phyloP scores from a whole-genome alignment of 2,113 vertebrate species.

The Sturnira hondurensis region DNA sequence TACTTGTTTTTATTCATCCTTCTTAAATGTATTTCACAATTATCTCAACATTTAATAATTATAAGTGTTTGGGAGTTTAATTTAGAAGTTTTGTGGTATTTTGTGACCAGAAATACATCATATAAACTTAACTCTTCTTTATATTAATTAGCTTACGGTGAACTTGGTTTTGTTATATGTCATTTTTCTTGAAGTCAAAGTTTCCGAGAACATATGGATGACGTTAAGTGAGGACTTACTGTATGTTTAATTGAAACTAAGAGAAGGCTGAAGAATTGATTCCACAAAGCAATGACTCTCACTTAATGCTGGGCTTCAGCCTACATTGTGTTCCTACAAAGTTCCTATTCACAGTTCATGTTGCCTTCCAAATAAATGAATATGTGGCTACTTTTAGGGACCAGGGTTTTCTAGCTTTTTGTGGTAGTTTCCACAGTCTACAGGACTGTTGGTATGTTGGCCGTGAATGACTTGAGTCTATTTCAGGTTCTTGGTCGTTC shows the following conservation, averaged over 20 bases:
- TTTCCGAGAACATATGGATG: neutral
- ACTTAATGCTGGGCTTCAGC: neutral
- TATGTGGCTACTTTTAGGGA: neutral
- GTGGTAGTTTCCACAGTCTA: neutral
- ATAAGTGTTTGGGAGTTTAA: neutral
- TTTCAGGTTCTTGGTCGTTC: neutral
- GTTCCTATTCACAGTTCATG: neutral
- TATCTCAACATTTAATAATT: neutral
- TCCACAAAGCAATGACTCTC: constrained; percentile 45
- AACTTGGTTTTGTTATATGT: neutral
- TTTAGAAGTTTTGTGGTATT: neutral
- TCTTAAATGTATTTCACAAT: neutral
- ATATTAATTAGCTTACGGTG: neutral
- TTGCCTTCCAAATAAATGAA: neutral
- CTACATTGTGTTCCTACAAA: neutral
- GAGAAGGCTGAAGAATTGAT: constrained; percentile 40
- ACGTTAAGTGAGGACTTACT: neutral
- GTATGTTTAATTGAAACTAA: constrained; percentile 55
- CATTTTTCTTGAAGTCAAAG: neutral
- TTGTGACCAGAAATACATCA: neutral
- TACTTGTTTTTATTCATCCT: neutral
- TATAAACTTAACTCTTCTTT: neutral
- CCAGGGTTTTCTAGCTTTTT: neutral
- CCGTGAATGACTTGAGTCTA: neutral
- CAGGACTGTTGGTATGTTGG: neutral